phyloP scores from a whole-genome alignment of 2,888 invertebrate genomes.

The Tinea pellionella region DNA sequence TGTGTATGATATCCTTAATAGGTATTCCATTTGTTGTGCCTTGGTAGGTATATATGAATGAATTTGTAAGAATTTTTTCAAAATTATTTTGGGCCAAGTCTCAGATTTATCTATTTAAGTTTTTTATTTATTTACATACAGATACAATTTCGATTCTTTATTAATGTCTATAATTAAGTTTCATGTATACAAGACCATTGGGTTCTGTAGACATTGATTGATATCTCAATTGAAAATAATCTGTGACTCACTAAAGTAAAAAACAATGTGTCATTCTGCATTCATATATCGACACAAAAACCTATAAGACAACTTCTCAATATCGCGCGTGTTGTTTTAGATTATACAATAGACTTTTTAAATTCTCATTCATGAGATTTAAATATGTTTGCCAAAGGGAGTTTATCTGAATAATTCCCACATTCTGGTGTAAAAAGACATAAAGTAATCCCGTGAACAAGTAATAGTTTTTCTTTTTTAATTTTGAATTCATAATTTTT shows the following conservation, averaged over 20 bases:
- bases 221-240: neutral
- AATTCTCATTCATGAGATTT: too few species aligned
- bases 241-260: neutral
- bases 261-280: neutral
- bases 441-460: too few species aligned
- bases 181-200: slow-evolving; percentile 2
- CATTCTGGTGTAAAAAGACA: too few species aligned
- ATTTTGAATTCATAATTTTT: too few species aligned
- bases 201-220: neutral
- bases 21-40: neutral
- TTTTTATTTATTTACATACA: too few species aligned
- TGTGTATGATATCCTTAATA: slow-evolving; percentile 2
- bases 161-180: neutral
- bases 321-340: neutral
- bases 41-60: neutral
- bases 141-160: too few species aligned
- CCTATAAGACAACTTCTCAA: neutral
- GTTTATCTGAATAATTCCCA: too few species aligned
- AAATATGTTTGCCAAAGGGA: too few species aligned
- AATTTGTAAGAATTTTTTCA: neutral
- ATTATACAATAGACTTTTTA: too few species aligned
- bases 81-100: neutral
- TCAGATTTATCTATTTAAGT: too few species aligned
- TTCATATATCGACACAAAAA: too few species aligned
- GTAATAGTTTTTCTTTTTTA: too few species aligned